Evolutionary conservation across 2,888 invertebrate species (phyloP), one percentile per base, ranked within the genome.

Genomic region (Drosophila incognita): DNA sequence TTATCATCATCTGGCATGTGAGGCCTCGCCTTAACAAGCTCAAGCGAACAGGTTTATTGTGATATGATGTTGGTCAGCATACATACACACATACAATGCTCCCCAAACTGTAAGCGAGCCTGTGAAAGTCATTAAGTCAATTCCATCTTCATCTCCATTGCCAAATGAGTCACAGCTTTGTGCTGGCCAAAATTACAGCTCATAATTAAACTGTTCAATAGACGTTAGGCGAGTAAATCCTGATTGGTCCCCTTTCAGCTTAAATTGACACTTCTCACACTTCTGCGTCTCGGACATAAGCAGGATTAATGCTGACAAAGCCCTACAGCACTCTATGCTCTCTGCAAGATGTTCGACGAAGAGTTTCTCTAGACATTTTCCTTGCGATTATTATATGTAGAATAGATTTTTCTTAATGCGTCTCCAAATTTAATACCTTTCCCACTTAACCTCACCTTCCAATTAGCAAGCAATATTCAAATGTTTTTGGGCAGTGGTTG

Each of bases 31-130:
- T 74, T 86, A 90, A 87, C 89, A 83, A 90, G 83, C 88, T 54
- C 64, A 88, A 70, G 57, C 74, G 83, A 88, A 90, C 87, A 90
- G 87, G 90, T 90, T 87, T 87, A 86, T 90, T 90, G 86, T 88
- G 87, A 89, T 85, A 76, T 71, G 69, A 49, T 68, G 38, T 68
- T 48, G 73, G 63, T 59, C 71, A 69, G 66, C 60, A 42, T 42
- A 56, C 52, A 31, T 18, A 62, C 68, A 35, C 18, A 31, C 40
- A 42, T 31, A 36, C 85, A 88, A 42, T 79, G 79, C 40, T 29
- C 48, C 63, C 82, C 72, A 79, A 85, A 85, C 89, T 89, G 79
- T 67, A 61, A 31, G 15, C 48, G 38, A 48, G 52, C 58, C 64
- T 64, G 42, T 54, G 21, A 59, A 49, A 64, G 48, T 48, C 60